phyloP scores from a whole-genome alignment of 2,113 vertebrate species.

The Gnathonemus echidnorhynchus region DNA sequence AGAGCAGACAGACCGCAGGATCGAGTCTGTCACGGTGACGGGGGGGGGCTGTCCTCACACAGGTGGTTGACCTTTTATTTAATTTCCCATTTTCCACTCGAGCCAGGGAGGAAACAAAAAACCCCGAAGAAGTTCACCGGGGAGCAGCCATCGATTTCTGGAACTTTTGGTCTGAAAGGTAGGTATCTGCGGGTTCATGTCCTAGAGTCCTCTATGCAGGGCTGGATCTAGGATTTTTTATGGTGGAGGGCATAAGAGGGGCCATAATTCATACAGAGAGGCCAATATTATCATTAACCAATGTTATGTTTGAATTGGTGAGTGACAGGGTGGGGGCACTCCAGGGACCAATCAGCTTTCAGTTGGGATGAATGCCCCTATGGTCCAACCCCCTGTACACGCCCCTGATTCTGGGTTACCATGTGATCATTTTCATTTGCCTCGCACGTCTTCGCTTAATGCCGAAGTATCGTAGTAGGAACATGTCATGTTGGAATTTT shows the following conservation, averaged over 20 bases:
- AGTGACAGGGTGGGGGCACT: not conserved
- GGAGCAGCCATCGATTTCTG: slow-evolving; percentile 94
- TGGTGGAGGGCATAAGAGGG: not conserved
- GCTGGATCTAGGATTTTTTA: not conserved
- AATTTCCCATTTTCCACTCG: slow-evolving; percentile 58
- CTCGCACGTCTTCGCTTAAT: not conserved
- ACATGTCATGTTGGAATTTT: not conserved
- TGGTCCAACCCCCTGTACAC: not conserved
- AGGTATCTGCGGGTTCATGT: slow-evolving; percentile 7
- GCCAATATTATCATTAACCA: not conserved
- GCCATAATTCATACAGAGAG: not conserved
- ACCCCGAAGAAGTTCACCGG: slow-evolving; percentile 98
- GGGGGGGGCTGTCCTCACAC: not conserved
- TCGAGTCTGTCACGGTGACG: not conserved
- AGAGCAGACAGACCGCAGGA: not conserved
- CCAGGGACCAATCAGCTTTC: not conserved
- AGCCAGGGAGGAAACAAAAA: slow-evolving; percentile 98
- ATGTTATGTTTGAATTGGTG: not conserved
- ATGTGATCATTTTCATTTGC: not conserved
- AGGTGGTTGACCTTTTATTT: slow-evolving; percentile 58
- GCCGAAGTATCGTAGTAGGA: not conserved
- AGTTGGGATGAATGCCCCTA: not conserved
- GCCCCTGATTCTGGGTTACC: not conserved
- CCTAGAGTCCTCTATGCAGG: not conserved
- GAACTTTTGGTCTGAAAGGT: slow-evolving; percentile 97